phyloP scores from a whole-genome alignment of 1,140 invertebrate species.

The Drosophila erecta region DNA sequence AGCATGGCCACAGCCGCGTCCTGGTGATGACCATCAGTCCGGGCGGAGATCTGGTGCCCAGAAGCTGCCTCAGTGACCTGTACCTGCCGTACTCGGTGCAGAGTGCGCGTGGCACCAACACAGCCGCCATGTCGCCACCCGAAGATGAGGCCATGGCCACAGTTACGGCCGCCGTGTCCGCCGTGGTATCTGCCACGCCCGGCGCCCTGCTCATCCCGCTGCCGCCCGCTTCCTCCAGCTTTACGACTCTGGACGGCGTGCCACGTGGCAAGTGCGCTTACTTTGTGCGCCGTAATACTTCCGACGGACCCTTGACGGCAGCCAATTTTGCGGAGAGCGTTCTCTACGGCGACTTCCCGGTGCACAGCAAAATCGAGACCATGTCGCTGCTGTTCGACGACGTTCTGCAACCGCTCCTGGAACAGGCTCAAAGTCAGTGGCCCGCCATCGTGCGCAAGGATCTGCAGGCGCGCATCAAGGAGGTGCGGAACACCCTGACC shows the following conservation, averaged over 20 bases:
- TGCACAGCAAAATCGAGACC: conserved; percentile 86
- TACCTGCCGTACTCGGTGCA: conserved; percentile 61
- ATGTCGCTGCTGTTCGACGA: conserved; percentile 91
- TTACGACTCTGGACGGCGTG: conserved; percentile 77
- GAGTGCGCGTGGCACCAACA: conserved; percentile 82
- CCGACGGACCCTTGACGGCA: conserved; percentile 85
- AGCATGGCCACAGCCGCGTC: conserved; percentile 86
- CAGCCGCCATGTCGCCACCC: conserved; percentile 82
- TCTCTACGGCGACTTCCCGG: conserved; percentile 91
- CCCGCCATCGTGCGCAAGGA: conserved; percentile 89
- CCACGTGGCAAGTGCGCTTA: conserved; percentile 88
- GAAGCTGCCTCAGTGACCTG: conserved; percentile 66
- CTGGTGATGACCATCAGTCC: conserved; percentile 86
- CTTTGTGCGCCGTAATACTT: conserved; percentile 87
- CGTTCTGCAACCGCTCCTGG: conserved; percentile 89
- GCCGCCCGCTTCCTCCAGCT: conserved; percentile 72
- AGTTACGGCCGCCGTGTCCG: conserved; percentile 46
- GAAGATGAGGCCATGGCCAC: conserved; percentile 35
- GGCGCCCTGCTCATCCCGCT: conserved; percentile 63
- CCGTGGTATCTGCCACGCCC: conserved; percentile 57
- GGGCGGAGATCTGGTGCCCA: conserved; percentile 84
- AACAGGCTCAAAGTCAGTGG: conserved; percentile 88
- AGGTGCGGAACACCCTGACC: conserved; percentile 89
- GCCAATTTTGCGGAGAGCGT: conserved; percentile 87
- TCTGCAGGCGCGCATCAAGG: conserved; percentile 89